Conservation (phyloP, 2,797 vertebrate species). For the Pangasius djambal region DNA sequence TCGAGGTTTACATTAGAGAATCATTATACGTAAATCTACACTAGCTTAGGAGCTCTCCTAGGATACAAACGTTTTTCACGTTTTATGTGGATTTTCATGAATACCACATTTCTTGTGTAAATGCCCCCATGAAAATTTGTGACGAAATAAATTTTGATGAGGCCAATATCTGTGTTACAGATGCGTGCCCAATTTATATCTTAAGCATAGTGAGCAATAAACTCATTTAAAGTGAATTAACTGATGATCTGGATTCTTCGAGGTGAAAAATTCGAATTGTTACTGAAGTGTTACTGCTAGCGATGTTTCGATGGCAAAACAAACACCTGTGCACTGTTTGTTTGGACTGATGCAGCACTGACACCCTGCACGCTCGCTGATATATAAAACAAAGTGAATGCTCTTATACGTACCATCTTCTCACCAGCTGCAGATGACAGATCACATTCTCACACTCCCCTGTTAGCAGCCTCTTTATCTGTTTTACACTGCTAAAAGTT, state of each 20-base stretch:
- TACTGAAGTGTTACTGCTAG: too few species aligned
- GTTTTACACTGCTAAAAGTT: constrained; percentile 2
- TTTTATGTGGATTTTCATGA: too few species aligned
- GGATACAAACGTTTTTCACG: neutral
- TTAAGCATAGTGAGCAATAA: neutral
- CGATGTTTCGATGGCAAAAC: neutral
- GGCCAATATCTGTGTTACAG: neutral
- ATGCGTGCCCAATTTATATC: neutral
- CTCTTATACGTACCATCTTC: neutral
- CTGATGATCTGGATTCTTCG: neutral
- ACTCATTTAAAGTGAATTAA: neutral
- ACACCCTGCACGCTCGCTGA: neutral
- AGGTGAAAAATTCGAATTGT: neutral
- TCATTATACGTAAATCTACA: neutral
- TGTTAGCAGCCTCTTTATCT: neutral
- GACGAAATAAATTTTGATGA: neutral
- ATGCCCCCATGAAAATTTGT: neutral
- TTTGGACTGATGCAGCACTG: neutral
- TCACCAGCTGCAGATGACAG: constrained; percentile 1
- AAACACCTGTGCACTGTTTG: neutral
- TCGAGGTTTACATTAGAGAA: neutral
- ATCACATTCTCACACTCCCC: neutral
- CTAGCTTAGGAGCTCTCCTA: neutral
- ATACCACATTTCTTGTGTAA: too few species aligned
- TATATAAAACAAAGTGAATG: neutral